Evolutionary conservation across 2,888 invertebrate species (phyloP), one percentile per base, ranked within the genome.

Genomic region (Muscina levida): DNA sequence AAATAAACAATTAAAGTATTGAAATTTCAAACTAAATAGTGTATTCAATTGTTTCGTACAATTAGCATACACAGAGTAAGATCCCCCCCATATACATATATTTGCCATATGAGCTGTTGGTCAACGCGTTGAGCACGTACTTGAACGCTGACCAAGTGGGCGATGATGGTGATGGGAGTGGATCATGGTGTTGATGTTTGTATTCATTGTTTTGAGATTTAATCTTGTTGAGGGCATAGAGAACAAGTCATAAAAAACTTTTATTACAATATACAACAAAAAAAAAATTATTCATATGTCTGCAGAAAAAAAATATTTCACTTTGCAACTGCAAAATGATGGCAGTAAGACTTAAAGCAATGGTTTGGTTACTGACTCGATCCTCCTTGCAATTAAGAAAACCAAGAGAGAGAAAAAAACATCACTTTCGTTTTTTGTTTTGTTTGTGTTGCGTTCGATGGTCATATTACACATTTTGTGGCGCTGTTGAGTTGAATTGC

Each of bases 121-220:
- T 76, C 72, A 66, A 70, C 70, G 42, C 51, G n/a, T 66, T 10
- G 65, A 70, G 72, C 80, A 80, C 73, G 76, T 76, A 77, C 39
- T 76, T 77, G 46, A 62, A 22, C 3, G 39, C 37, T 24, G 11
- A 19, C 17, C 11, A 48, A 31, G 26, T 17, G 19, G 19, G 59
- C 13, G 19, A 56, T 31, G 22, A 65, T 39, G 13, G 22, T 17
- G 37, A 39, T 42, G 39, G 66, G 31, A 31, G 31, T 31, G 31
- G 31, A 31, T 31, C 19, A 31, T 68, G 24, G 42, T 66, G 66
- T n/a, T 31, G 67, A 39, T 51, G 51, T 19, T 68, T 13, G 37
- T 11, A 37, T 39, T 37, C 51, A 68, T 53, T 68, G 42, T 53
- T 68, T 53, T 62, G 11, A 53, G 24, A 37, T 66, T 57, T 68